Conservation (phyloP, 2,113 vertebrate genomes). For the Corydoras sp. region DNA sequence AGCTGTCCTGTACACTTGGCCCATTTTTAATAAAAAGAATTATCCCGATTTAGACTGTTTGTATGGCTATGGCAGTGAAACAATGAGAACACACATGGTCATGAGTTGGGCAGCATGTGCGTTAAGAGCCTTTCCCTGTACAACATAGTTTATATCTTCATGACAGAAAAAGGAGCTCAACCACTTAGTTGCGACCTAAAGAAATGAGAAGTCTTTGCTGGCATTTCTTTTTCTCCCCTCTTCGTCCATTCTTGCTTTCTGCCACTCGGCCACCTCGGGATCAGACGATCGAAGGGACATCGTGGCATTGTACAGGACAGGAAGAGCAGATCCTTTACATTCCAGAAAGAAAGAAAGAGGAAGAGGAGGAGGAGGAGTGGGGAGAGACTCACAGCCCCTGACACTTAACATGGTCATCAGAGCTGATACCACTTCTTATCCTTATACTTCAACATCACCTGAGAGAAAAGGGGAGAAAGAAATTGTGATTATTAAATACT, state of each 20-base stretch:
- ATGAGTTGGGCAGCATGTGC: conserved; percentile 46
- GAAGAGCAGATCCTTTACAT: conserved; percentile 46
- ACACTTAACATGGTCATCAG: conserved; percentile 68
- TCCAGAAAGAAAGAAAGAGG: conserved; percentile 38
- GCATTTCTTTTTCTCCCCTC: conserved; percentile 44
- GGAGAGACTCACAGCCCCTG: conserved; percentile 33
- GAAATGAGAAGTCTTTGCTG: conserved; percentile 1
- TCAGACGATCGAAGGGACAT: conserved; percentile 72
- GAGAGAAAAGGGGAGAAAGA: conserved; percentile 1
- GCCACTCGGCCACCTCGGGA: conserved; percentile 64
- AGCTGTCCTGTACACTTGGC: no score
- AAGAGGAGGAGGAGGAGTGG: conserved; percentile 37
- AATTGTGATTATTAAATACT: no score
- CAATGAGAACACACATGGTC: conserved; percentile 61
- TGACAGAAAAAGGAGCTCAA: conserved; percentile 17
- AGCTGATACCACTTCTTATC: conserved; percentile 99
- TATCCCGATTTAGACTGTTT: conserved; percentile 2
- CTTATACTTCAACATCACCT: conserved; percentile 99
- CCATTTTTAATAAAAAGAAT: background rate
- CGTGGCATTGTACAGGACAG: conserved; percentile 77
- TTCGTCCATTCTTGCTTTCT: conserved; percentile 38
- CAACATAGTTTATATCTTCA: conserved; percentile 3
- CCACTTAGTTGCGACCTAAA: conserved; percentile 1
- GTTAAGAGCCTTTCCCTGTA: conserved; percentile 39
- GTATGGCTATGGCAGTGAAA: conserved; percentile 36